These are phyloP conservation scores for Flexamia atlantica DNA, from an alignment of 2,888 invertebrate species.

Conservation along the genomic window DNA sequence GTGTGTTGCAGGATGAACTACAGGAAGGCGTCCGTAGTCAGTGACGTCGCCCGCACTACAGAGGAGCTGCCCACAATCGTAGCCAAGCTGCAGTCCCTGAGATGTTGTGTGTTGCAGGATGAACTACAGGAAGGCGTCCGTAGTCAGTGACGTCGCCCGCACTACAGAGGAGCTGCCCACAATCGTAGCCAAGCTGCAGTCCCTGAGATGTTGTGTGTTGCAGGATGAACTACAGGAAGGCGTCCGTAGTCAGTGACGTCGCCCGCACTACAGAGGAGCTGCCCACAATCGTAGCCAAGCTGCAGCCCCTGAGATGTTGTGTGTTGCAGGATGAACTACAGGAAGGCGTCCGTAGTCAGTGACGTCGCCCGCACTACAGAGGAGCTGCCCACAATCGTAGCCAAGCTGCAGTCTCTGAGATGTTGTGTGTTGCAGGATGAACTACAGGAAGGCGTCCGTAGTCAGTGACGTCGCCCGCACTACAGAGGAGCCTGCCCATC, in stretches of 20 bases:
- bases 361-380: slow-evolving; percentile 68
- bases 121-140: slow-evolving; percentile 66
- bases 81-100: background rate
- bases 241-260: slow-evolving; percentile 68
- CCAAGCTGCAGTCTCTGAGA: slow-evolving; percentile 68
- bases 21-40: slow-evolving; percentile 68
- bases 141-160: slow-evolving; percentile 68
- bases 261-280: slow-evolving; percentile 68
- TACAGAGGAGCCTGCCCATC: too few species aligned
- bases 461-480: too few species aligned
- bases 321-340: slow-evolving; percentile 61
- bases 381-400: slow-evolving; percentile 68
- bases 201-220: background rate
- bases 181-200: slow-evolving; percentile 68
- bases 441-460: too few species aligned
- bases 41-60: slow-evolving; percentile 67
- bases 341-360: slow-evolving; percentile 68
- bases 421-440: too few species aligned
- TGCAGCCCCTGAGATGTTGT: slow-evolving; percentile 62
- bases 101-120: slow-evolving; percentile 3
- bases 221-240: slow-evolving; percentile 63
- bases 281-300: slow-evolving; percentile 68
- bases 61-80: slow-evolving; percentile 66
- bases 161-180: slow-evolving; percentile 68
- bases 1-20: slow-evolving; percentile 35